These are phyloP conservation scores for Champsocephalus esox DNA, from an alignment of 2,797 vertebrate genomes.

Conservation along the genomic window DNA sequence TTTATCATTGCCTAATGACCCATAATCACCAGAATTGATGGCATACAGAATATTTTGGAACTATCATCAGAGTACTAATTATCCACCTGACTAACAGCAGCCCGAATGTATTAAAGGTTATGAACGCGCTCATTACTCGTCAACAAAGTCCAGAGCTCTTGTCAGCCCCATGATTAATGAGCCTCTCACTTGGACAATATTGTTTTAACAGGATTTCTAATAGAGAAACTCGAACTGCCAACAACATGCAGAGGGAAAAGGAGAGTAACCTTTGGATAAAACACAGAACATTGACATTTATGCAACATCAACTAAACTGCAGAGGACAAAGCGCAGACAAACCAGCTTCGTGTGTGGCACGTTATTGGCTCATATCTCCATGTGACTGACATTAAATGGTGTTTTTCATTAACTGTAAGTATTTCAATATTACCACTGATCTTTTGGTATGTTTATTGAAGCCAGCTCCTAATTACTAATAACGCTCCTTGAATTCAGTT, in stretches of 20 bases:
- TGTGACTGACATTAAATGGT: neutral
- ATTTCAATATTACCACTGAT: slow-evolving; percentile 11
- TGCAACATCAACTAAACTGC: slow-evolving; percentile 39
- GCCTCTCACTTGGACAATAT: slow-evolving; percentile 68
- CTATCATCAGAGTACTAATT: slow-evolving; percentile 52
- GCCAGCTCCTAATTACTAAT: neutral
- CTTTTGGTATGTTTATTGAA: neutral
- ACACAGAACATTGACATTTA: slow-evolving; percentile 58
- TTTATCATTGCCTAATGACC: slow-evolving; percentile 50
- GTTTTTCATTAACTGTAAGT: slow-evolving; percentile 24
- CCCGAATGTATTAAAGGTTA: slow-evolving; percentile 69
- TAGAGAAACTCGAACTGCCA: slow-evolving; percentile 69
- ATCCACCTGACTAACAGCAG: slow-evolving; percentile 69
- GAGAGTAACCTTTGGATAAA: slow-evolving; percentile 60
- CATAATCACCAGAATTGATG: slow-evolving; percentile 55
- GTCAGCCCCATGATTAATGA: slow-evolving; percentile 82
- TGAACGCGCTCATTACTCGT: slow-evolving; percentile 71
- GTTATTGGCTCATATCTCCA: slow-evolving; percentile 33
- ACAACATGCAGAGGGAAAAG: slow-evolving; percentile 46
- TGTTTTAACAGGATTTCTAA: slow-evolving; percentile 79
- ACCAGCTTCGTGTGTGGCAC: slow-evolving; percentile 1
- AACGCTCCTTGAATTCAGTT: neutral
- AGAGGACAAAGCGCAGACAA: slow-evolving; percentile 49
- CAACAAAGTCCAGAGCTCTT: slow-evolving; percentile 78
- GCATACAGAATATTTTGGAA: slow-evolving; percentile 33